Base-by-base conservation (phyloP, 2,797 vertebrate species). In the Otolemur crassicaudatus region DNA sequence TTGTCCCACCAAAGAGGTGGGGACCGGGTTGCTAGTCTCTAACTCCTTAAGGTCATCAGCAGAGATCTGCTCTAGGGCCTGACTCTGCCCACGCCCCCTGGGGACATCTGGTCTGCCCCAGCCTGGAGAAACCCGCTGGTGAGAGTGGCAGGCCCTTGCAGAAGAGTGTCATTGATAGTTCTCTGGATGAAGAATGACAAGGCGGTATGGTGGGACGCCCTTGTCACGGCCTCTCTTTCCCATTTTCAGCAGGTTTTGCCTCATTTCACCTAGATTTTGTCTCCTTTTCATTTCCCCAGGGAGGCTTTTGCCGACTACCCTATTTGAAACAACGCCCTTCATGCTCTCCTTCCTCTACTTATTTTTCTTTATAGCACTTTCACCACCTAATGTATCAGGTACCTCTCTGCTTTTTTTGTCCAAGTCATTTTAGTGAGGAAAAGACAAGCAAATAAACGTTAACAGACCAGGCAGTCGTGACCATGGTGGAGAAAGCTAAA, bases 121-220 rank as follows among this genome's bases (percentile, higher is more conserved):
- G 29, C n/a, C 13, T 2, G 53, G 72, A 53, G 72, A 70, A 61
- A 76, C 13, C 53, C 46, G 31, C 63, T 25, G 65, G 40, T 34
- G 31, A n/a, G 27, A n/a, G n/a, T 0, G 0, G 27, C 4, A 37
- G 37, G 29, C 40, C 1, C n/a, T 14, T 0, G 0, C 46, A 9
- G 60, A 58, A 76, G 65, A 27, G 27, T 6, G 23, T 7, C 17
- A 0, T 3, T 69, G 63, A 27, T 25, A 43, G 79, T 81, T 63
- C 61, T 13, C 37, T 34, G 63, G 27, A 67, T n/a, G 22, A 69
- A 31, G 34, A 80, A 20, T 22, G 53, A 29, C 7, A 43, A 46
- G 40, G 22, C 34, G 6, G 13, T 17, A 3, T 25, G 31, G 8
- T 0, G 29, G 34, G 49, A 53, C 23, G 0, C 2, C 27, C 34